Conservation (phyloP, 64 coral and sea anemone genomes). For the Exaiptasia diaphana region DNA sequence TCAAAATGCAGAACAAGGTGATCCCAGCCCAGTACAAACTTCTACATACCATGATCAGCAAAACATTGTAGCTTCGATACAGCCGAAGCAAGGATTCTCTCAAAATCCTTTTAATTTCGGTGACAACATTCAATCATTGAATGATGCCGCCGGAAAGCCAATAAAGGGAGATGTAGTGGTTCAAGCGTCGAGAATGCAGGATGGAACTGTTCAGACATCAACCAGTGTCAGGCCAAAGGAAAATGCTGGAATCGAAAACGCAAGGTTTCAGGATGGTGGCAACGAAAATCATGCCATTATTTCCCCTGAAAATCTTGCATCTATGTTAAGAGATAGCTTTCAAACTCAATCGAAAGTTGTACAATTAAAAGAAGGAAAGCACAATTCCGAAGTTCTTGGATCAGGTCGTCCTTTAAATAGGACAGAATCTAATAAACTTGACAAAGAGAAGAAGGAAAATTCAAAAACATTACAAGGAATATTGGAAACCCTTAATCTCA, state of each 20-base stretch:
- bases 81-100: background rate
- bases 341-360: background rate
- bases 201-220: conserved; percentile 16
- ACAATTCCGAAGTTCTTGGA: too few species aligned
- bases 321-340: background rate
- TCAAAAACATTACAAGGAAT: background rate
- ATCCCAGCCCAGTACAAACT: background rate
- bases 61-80: background rate
- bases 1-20: background rate
- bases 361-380: background rate
- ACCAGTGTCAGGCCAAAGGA: background rate
- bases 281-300: background rate
- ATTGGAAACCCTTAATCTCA: background rate
- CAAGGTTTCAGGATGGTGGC: background rate
- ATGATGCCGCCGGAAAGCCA: background rate
- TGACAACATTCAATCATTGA: background rate
- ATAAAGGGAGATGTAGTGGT: background rate
- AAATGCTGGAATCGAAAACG: background rate
- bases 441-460: background rate
- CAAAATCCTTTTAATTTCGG: background rate
- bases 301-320: background rate
- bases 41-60: background rate
- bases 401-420: too few species aligned
- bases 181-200: background rate
- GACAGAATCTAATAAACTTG: background rate